Percentiles rank a stretch among this genome's conserved stretches.
These are phyloP conservation scores for Epizoanthus stellaris DNA, from an alignment of 92 coral and sea anemone genomes.

Conservation along the genomic window DNA sequence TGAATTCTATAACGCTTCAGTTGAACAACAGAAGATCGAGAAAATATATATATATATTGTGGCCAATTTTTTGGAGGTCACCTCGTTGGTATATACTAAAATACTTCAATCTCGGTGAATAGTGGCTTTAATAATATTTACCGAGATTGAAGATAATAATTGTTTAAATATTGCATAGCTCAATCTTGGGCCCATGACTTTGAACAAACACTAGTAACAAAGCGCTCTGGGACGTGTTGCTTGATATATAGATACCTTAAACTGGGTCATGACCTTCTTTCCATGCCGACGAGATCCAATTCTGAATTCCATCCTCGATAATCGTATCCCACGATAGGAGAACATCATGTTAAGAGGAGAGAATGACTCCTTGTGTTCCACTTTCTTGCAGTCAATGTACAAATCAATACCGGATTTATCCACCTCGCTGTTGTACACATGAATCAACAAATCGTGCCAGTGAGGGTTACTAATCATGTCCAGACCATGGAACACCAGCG, in stretches of 20 bases:
- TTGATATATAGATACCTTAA: constrained; percentile 58
- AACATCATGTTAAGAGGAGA: constrained; percentile 77
- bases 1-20: too few species aligned
- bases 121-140: too few species aligned
- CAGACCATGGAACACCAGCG: constrained; percentile 55
- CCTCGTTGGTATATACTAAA: too few species aligned
- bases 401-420: constrained; percentile 73
- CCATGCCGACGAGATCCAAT: constrained; percentile 77
- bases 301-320: constrained; percentile 84
- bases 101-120: too few species aligned
- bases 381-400: constrained; percentile 79
- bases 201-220: not conserved
- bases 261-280: constrained; percentile 45
- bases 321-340: constrained; percentile 79
- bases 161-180: not conserved
- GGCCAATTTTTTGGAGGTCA: too few species aligned
- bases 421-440: constrained; percentile 65
- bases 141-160: too few species aligned
- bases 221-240: too few species aligned
- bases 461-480: constrained; percentile 46
- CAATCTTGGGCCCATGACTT: not conserved
- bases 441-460: constrained; percentile 63
- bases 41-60: too few species aligned
- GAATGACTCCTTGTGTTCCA: constrained; percentile 60
- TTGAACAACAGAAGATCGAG: too few species aligned